These are phyloP conservation scores for Etheostoma nigrum DNA, from an alignment of 2,797 vertebrate species.

Conservation along the genomic window DNA sequence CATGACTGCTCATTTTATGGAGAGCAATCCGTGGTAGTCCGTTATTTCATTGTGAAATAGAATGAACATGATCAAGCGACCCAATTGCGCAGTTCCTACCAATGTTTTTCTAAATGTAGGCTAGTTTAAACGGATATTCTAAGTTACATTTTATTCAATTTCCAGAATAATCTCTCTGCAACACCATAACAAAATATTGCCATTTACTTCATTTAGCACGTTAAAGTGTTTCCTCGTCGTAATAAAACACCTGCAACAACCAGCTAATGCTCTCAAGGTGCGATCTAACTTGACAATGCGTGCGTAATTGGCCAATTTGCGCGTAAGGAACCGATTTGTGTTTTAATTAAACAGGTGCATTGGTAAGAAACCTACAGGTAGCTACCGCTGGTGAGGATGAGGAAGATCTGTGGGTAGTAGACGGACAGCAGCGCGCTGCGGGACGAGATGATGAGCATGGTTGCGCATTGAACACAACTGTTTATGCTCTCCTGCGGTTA, in stretches of 20 bases:
- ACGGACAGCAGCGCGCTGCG: slow-evolving; percentile 94
- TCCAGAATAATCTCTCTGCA: slow-evolving; percentile 8
- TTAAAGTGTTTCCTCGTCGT: no score
- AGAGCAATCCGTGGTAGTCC: slow-evolving; percentile 22
- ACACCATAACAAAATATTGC: neutral
- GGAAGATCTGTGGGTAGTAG: slow-evolving; percentile 97
- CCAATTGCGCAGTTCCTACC: slow-evolving; percentile 26
- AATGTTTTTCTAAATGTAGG: neutral
- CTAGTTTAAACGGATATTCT: slow-evolving; percentile 19
- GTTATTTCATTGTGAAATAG: slow-evolving; percentile 40
- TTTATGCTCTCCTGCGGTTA: slow-evolving; percentile 60
- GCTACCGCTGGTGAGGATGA: slow-evolving; percentile 98
- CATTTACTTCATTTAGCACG: neutral
- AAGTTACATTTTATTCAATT: slow-evolving; percentile 18
- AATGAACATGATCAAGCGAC: slow-evolving; percentile 24
- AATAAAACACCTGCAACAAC: slow-evolving; percentile 36
- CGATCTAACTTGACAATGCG: neutral
- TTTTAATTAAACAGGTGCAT: slow-evolving; percentile 32
- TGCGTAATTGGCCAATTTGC: slow-evolving; percentile 54
- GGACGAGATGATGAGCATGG: slow-evolving; percentile 94
- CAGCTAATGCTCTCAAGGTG: neutral
- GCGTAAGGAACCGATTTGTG: neutral
- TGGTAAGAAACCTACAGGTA: slow-evolving; percentile 92
- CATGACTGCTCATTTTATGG: slow-evolving; percentile 24
- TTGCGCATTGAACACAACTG: slow-evolving; percentile 82